phyloP scores from a whole-genome alignment of 23 tunicate species.

The Clavelina lepadiformis region DNA sequence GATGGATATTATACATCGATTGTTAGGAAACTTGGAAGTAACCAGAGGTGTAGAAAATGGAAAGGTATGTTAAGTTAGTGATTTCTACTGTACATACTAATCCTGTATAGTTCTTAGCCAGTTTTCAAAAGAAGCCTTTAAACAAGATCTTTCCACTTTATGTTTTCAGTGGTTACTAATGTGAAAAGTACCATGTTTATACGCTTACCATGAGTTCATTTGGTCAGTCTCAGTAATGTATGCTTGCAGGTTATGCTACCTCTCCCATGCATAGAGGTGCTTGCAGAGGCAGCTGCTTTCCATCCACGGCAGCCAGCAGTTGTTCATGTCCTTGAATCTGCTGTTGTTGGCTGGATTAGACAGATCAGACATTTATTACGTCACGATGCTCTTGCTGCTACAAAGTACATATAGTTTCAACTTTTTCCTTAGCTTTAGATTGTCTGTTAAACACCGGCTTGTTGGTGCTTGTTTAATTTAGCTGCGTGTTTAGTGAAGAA shows the following conservation, averaged over 20 bases:
- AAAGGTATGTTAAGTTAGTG: constrained; percentile 29
- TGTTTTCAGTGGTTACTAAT: background rate
- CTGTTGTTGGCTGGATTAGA: constrained; percentile 83
- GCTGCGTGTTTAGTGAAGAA: too few species aligned
- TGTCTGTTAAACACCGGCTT: too few species aligned
- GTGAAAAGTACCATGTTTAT: too few species aligned
- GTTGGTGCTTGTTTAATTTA: too few species aligned
- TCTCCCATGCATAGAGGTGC: constrained; percentile 82
- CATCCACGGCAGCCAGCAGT: constrained; percentile 86
- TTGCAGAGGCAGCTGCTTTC: constrained; percentile 80
- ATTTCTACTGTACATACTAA: too few species aligned
- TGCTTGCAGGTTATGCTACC: constrained; percentile 54
- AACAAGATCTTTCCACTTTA: background rate
- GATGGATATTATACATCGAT: constrained; percentile 78
- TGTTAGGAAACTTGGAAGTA: constrained; percentile 74
- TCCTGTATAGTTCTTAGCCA: too few species aligned
- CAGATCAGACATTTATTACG: constrained; percentile 70
- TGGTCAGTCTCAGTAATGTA: background rate
- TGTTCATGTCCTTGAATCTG: constrained; percentile 82
- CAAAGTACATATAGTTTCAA: too few species aligned
- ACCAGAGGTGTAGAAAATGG: constrained; percentile 68
- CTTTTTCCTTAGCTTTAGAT: too few species aligned
- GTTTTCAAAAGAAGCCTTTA: background rate
- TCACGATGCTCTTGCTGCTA: constrained; percentile 77
- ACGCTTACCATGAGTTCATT: too few species aligned